Evolutionary conservation across 2,888 invertebrate species (phyloP).

Genomic region (Platycheirus rosarum): DNA sequence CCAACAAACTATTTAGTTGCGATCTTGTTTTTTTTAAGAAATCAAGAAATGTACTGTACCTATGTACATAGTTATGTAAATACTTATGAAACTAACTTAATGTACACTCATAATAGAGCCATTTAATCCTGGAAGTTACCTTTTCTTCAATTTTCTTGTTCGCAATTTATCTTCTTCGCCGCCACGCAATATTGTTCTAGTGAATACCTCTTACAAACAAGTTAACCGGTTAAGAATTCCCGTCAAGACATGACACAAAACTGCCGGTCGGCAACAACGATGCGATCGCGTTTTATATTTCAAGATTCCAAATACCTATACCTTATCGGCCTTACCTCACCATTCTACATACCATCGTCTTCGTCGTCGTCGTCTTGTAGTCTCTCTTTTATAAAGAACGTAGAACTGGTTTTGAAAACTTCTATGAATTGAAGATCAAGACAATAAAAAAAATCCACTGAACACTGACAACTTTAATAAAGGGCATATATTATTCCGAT

Average conservation of each 20-base stretch:
- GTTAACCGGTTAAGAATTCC: conserved; percentile 50
- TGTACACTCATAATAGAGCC: neutral
- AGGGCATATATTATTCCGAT: conserved; percentile 47
- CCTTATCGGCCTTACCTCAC: neutral
- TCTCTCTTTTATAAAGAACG: conserved; percentile 53
- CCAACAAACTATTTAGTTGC: no score
- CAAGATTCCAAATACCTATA: conserved; percentile 38
- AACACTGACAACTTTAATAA: conserved; percentile 8
- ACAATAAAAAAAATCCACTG: conserved; percentile 26
- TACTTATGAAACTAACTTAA: no score
- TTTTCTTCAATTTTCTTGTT: neutral
- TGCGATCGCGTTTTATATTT: conserved; percentile 61
- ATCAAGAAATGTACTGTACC: no score
- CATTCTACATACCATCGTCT: neutral
- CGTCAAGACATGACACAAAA: conserved; percentile 35
- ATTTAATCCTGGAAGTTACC: neutral
- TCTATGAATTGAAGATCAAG: conserved; percentile 54
- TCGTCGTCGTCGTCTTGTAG: conserved; percentile 47
- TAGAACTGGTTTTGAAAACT: conserved; percentile 61
- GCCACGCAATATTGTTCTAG: conserved; percentile 43
- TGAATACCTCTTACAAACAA: conserved; percentile 31
- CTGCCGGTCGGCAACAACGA: conserved; percentile 66
- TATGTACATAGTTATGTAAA: no score
- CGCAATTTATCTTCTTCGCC: neutral
- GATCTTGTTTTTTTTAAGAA: no score